Base-by-base conservation (phyloP, 2,888 invertebrate species). In the Drosophila tanythrix region DNA sequence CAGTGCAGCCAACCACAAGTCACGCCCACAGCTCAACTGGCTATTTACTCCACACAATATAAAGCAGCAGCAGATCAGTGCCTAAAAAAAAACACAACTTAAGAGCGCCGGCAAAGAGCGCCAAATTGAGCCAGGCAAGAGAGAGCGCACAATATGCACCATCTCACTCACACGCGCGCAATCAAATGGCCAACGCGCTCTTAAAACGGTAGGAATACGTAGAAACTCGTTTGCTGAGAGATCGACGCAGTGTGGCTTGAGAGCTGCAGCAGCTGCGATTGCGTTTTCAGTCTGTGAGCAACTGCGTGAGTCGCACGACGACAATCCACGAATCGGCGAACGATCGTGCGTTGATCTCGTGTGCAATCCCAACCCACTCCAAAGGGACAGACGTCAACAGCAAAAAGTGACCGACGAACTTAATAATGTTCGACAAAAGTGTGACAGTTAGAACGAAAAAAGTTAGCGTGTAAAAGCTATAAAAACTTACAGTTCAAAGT, bases 261-360 rank as follows among this genome's bases (percentile, higher is more conserved):
- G 85, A 84, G 85, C 68, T 55, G n/a, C 70, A 29, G 29, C 40
- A 21, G 36, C 53, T 50, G 15, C 40, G 62, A 40, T 55, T 68
- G 76, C 79, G 81, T 50, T 63, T 80, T 86, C 88, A 86, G 88
- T 86, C 85, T 79, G 83, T 88, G 77, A 85, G 83, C 66, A 74
- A 70, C 88, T 88, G 88, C 79, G 88, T 81, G 70, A 77, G 74
- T 70, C 70, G 82, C 67, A 85, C 88, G 83, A 88, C 88, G 56
- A 29, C 56, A 83, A 88, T 79, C 67, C 62, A 75, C 82, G 76
- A 79, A 75, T 76, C 69, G 74, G 70, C 79, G 74, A 67, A 65
- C 65, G 76, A 81, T 61, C 74, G 78, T 52, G 65, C 63, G 31
- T 40, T 29, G 57, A 43, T 57, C 51, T 70, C 64, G 78, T 74